Evolutionary conservation across 2,888 invertebrate genomes (phyloP).

Genomic region (Calameuta filiformis): DNA sequence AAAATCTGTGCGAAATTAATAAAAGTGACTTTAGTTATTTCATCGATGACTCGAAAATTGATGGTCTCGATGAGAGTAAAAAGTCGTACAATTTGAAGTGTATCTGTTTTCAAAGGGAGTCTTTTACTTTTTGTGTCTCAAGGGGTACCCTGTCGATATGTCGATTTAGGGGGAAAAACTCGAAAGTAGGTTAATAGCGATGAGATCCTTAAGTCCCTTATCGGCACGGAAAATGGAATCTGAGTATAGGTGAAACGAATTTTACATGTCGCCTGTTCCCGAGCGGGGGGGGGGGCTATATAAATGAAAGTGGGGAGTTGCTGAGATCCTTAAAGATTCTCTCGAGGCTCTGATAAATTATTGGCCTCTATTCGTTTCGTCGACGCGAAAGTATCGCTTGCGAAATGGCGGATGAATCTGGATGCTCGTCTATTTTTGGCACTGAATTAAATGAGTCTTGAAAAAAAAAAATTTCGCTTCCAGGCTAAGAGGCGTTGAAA

Average conservation of each 20-base stretch:
- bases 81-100: constrained; percentile 37
- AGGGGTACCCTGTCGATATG: neutral
- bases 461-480: neutral
- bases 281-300: neutral
- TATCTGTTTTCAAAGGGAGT: neutral
- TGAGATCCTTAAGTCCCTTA: neutral
- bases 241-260: neutral
- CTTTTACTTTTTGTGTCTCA: neutral
- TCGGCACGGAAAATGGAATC: neutral
- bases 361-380: neutral
- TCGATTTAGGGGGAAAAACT: neutral
- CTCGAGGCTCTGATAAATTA: neutral
- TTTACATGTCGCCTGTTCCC: neutral
- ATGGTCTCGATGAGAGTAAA: constrained; percentile 33
- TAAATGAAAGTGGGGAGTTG: neutral
- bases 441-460: neutral
- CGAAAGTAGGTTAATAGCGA: neutral
- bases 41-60: constrained; percentile 21
- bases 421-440: neutral
- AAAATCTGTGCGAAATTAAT: constrained; percentile 55
- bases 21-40: constrained; percentile 49
- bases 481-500: neutral
- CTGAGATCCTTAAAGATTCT: neutral
- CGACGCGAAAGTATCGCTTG: neutral
- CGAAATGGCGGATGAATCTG: neutral